A percentile compares a stretch with the other conserved stretches of the same genome.
Conservation (phyloP, 2,797 vertebrate species). For the Ptychadena robeensis region DNA sequence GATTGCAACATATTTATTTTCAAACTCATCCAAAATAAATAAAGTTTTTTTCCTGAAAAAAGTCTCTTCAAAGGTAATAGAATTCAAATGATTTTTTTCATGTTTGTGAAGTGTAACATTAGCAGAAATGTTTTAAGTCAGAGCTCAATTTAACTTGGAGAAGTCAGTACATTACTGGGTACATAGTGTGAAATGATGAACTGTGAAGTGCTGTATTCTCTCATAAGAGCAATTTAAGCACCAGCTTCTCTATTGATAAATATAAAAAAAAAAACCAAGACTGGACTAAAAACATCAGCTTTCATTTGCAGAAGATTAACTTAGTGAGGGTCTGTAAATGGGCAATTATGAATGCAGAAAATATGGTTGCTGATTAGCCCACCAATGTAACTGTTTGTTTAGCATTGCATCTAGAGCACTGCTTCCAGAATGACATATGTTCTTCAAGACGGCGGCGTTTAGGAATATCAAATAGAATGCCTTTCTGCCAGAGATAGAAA, state of each 20-base stretch:
- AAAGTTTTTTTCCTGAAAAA: background rate
- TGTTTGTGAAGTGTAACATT: constrained; percentile 24
- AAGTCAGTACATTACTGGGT: constrained; percentile 2
- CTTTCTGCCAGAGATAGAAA: background rate
- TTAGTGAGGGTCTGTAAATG: background rate
- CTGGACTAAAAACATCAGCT: constrained; percentile 3
- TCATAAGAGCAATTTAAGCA: background rate
- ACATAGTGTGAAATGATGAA: constrained; percentile 23
- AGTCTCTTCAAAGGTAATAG: constrained; percentile 16
- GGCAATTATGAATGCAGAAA: background rate
- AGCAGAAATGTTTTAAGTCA: background rate
- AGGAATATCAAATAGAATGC: background rate
- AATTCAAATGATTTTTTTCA: background rate
- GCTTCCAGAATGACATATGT: background rate
- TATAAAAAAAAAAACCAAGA: constrained; percentile 11
- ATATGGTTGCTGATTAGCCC: background rate
- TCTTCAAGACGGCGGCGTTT: background rate
- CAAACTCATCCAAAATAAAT: background rate
- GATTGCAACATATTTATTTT: background rate
- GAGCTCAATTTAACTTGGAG: constrained; percentile 5
- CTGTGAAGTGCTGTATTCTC: background rate
- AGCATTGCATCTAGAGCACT: background rate
- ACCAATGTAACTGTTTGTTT: background rate
- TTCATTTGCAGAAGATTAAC: background rate
- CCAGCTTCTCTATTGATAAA: constrained; percentile 13